Evolutionary conservation across 2,113 vertebrate genomes (phyloP).

Genomic region (Gobius niger): DNA sequence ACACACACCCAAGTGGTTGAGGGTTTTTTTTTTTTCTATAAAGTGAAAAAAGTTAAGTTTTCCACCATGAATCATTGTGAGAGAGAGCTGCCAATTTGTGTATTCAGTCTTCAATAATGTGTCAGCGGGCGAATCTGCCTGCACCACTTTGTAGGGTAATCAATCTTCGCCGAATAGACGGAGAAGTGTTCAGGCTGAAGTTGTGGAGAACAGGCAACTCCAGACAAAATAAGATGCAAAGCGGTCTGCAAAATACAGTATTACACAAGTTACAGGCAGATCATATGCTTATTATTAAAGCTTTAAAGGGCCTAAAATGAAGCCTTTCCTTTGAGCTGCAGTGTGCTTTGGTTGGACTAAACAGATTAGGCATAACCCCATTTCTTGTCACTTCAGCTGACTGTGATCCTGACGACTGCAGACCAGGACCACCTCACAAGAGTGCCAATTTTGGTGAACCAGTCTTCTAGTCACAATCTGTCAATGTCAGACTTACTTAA

Average conservation of each 20-base stretch:
- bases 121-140: constrained; percentile 24
- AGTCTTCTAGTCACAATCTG: too few species aligned
- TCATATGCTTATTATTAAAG: background rate
- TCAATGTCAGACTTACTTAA: too few species aligned
- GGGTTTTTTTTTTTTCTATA: constrained; percentile 8
- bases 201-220: background rate
- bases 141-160: constrained; percentile 19
- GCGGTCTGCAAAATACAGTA: background rate
- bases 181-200: background rate
- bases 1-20: constrained; percentile 3
- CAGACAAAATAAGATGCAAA: background rate
- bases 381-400: too few species aligned
- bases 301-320: too few species aligned
- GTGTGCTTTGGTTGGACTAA: too few species aligned
- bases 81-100: constrained; percentile 12
- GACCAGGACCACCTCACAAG: too few species aligned
- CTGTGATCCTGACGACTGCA: too few species aligned
- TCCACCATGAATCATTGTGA: constrained; percentile 22
- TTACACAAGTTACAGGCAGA: background rate
- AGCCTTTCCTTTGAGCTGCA: too few species aligned
- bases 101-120: constrained; percentile 29
- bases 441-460: too few species aligned
- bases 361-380: too few species aligned
- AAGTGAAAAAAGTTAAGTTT: constrained; percentile 12
- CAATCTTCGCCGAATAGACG: constrained; percentile 9